Percentiles rank a stretch among this genome's conserved stretches.
phyloP scores from a whole-genome alignment of 2,113 vertebrate species.

The Chamaetylas fuelleborni region DNA sequence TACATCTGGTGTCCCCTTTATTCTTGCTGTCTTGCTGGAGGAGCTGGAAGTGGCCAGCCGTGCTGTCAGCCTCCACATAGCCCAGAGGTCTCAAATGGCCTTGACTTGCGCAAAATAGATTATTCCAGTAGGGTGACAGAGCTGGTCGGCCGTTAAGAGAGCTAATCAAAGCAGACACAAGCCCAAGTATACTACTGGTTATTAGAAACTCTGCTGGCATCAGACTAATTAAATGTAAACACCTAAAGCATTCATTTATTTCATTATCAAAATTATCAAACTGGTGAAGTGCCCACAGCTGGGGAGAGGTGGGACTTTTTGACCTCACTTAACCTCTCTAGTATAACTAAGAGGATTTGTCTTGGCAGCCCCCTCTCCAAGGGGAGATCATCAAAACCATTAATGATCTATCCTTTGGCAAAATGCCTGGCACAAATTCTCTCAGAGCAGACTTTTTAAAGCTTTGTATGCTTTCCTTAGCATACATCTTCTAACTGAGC shows the following conservation, averaged over 20 bases:
- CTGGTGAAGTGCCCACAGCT: conserved; percentile 30
- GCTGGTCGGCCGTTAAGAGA: neutral
- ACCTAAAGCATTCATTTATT: conserved; percentile 56
- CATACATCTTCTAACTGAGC: neutral
- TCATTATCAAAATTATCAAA: conserved; percentile 47
- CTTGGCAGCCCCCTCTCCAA: conserved; percentile 48
- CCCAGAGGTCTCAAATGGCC: conserved; percentile 26
- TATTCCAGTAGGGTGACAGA: conserved; percentile 37
- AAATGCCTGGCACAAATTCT: conserved; percentile 37
- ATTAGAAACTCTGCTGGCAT: conserved; percentile 32
- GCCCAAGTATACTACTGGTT: conserved; percentile 14
- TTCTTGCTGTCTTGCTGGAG: neutral
- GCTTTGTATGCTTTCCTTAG: neutral
- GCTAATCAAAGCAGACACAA: conserved; percentile 37
- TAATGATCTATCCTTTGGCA: conserved; percentile 48
- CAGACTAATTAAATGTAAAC: conserved; percentile 47
- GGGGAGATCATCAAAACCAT: conserved; percentile 40
- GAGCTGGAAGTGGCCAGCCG: neutral
- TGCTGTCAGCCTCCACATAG: neutral
- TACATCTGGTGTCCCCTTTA: neutral
- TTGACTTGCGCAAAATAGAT: conserved; percentile 51
- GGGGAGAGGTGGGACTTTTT: conserved; percentile 56
- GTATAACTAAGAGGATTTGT: conserved; percentile 50
- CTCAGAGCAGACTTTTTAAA: conserved; percentile 18
- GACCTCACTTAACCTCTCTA: conserved; percentile 61